phyloP scores from a whole-genome alignment of 2,113 vertebrate genomes.

The Odontesthes bonariensis region DNA sequence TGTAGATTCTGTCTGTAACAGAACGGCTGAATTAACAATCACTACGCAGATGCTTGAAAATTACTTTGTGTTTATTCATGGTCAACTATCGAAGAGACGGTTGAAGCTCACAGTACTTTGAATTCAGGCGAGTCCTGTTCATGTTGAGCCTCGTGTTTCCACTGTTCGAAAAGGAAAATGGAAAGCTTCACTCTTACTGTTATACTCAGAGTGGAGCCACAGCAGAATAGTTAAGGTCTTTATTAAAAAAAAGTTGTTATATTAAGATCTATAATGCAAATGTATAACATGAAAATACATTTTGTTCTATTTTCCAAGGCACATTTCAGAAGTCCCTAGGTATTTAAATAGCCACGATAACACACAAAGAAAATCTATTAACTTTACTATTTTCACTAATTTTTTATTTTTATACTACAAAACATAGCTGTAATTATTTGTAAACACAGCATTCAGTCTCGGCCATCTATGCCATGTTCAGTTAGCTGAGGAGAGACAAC shows the following conservation, averaged over 20 bases:
- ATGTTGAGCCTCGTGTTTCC: background rate
- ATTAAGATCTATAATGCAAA: background rate
- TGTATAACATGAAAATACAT: background rate
- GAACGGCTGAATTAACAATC: background rate
- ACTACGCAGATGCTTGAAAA: background rate
- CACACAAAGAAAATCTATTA: background rate
- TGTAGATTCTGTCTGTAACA: conserved; percentile 6
- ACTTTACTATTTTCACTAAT: background rate
- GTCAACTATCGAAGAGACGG: background rate
- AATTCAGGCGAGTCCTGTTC: background rate
- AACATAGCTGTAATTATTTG: background rate
- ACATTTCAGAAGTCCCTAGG: background rate
- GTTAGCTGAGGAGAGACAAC: background rate
- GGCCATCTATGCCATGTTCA: background rate
- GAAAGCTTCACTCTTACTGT: conserved; percentile 15
- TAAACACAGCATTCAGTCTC: background rate
- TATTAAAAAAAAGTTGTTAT: no score
- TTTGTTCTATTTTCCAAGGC: background rate
- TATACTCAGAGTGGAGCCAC: background rate
- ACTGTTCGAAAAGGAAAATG: background rate
- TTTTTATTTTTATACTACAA: background rate
- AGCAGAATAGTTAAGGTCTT: background rate
- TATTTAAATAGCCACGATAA: background rate
- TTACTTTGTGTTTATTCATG: background rate
- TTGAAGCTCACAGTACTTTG: background rate